Conservation (phyloP, 53 echinoderm and acorn worm genomes). For the Echinometra lucunter region DNA sequence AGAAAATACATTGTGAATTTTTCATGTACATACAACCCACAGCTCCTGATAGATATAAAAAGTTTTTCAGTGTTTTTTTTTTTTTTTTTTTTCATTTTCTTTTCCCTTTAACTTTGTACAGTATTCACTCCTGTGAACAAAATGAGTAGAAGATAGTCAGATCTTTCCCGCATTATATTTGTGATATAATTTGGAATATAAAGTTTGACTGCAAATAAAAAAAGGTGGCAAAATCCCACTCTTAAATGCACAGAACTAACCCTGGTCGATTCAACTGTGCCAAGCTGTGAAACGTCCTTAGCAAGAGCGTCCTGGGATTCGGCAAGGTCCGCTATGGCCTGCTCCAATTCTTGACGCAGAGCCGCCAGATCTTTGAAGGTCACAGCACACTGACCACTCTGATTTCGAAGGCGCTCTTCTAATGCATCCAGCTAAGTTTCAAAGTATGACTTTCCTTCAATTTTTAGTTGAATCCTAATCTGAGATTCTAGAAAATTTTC, state of each 20-base stretch:
- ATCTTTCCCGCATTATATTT: neutral
- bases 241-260: constrained; percentile 19
- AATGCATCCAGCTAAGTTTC: constrained; percentile 76
- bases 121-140: too few relatives aligned
- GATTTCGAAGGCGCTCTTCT: constrained; percentile 69
- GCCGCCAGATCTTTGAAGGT: constrained; percentile 73
- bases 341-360: constrained; percentile 69
- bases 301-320: constrained; percentile 75
- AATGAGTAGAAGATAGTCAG: too few relatives aligned
- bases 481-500: too few relatives aligned
- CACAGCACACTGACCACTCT: constrained; percentile 67
- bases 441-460: constrained; percentile 17
- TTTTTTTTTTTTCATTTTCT: too few relatives aligned
- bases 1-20: neutral
- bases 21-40: neutral
- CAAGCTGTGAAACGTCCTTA: constrained; percentile 69
- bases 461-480: neutral
- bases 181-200: neutral
- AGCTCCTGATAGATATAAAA: too few relatives aligned
- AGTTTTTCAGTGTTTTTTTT: too few relatives aligned
- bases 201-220: neutral
- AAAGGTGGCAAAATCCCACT: neutral
- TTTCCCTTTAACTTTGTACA: too few relatives aligned
- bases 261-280: neutral
- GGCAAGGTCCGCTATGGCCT: constrained; percentile 69